Conservation (phyloP, 2,113 vertebrate genomes). For the Odocoileus hemionus region DNA sequence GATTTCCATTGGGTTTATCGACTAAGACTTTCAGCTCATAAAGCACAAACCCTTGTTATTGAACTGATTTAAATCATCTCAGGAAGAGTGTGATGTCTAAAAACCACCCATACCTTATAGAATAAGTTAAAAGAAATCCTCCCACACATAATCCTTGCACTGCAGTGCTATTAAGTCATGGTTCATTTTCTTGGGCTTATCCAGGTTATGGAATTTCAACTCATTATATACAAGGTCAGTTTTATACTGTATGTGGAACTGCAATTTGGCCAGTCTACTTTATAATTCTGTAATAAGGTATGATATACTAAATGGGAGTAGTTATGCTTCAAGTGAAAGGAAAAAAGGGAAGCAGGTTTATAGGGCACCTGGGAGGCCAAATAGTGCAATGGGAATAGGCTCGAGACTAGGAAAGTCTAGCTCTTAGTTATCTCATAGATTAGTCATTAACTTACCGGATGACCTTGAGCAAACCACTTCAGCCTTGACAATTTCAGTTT, state of each 20-base stretch:
- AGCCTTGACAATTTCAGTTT: background rate
- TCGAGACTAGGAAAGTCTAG: background rate
- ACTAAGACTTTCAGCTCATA: conserved; percentile 58
- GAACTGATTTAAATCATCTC: conserved; percentile 53
- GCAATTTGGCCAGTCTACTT: conserved; percentile 22
- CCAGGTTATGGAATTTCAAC: background rate
- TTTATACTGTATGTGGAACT: background rate
- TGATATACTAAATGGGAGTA: conserved; percentile 42
- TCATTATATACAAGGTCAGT: conserved; percentile 20
- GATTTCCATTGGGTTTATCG: conserved; percentile 47
- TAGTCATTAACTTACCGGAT: conserved; percentile 32
- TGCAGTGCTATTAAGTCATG: background rate
- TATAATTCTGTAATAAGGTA: conserved; percentile 42
- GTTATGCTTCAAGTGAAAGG: conserved; percentile 36
- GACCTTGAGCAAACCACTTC: conserved; percentile 43
- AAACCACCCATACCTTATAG: background rate
- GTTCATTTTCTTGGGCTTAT: conserved; percentile 26
- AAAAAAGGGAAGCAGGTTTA: background rate
- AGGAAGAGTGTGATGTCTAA: background rate
- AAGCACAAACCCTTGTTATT: conserved; percentile 33
- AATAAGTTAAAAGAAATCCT: conserved; percentile 25
- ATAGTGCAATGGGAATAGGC: background rate
- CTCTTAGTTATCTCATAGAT: background rate
- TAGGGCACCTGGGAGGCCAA: background rate
- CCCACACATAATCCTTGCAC: background rate